A percentile compares a stretch with the other conserved stretches of the same genome.
These are phyloP conservation scores for Onychomys arenicola DNA, from an alignment of 2,797 vertebrate genomes.

Conservation along the genomic window DNA sequence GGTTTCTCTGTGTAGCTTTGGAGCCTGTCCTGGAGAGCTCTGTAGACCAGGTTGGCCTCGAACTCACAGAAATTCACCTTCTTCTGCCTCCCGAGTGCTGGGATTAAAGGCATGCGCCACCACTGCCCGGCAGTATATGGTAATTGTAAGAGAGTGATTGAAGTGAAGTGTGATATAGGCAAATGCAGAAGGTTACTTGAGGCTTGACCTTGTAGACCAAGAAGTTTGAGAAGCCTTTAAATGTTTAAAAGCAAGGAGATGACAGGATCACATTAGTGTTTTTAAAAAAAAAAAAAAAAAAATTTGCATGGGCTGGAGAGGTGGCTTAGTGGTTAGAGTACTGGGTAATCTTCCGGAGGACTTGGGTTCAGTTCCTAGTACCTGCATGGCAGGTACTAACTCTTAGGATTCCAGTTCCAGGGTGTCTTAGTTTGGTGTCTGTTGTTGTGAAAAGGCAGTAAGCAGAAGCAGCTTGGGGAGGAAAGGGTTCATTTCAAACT, in stretches of 20 bases:
- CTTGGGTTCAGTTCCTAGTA: background rate
- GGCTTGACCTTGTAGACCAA: background rate
- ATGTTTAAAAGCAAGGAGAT: slow-evolving; percentile 14
- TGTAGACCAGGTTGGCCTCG: too few relatives aligned
- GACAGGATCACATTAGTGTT: background rate
- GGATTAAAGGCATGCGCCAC: too few relatives aligned
- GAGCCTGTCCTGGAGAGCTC: too few relatives aligned
- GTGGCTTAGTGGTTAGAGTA: background rate
- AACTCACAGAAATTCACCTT: too few relatives aligned
- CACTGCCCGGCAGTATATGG: too few relatives aligned
- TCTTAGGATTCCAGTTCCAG: background rate
- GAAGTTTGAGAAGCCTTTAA: background rate
- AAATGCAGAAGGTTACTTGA: background rate
- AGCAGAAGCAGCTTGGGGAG: background rate
- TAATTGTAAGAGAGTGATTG: background rate
- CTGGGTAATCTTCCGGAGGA: background rate
- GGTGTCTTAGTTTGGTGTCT: background rate
- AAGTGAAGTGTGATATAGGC: background rate
- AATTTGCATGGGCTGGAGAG: background rate
- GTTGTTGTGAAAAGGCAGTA: background rate
- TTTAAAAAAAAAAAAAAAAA: too few relatives aligned
- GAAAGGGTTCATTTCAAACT: background rate
- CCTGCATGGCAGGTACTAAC: background rate
- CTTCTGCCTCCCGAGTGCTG: too few relatives aligned
- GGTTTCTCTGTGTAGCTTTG: too few relatives aligned